Conservation (phyloP, 37 sponge, comb jelly and placozoan genomes). For the Lycopodina hypogea region DNA sequence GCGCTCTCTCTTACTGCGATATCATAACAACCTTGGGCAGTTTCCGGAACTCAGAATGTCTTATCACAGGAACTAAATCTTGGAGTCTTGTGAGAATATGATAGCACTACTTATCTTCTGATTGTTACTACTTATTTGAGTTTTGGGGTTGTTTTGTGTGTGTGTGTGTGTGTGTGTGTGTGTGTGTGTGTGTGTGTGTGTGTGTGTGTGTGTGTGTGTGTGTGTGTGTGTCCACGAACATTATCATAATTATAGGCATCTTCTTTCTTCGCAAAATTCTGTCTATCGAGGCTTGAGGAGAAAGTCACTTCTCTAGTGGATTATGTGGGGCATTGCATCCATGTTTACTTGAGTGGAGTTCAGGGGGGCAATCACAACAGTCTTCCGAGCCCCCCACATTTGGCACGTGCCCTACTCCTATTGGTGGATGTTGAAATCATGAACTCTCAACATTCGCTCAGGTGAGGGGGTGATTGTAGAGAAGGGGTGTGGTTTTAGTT, state of each 20-base stretch:
- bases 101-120: background rate
- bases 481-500: no score
- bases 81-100: constrained; percentile 53
- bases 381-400: background rate
- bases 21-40: constrained; percentile 45
- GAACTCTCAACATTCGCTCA: background rate
- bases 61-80: constrained; percentile 32
- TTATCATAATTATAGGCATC: background rate
- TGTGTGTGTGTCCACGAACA: no score
- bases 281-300: background rate
- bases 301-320: background rate
- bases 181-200: no score
- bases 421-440: constrained; percentile 2
- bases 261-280: background rate
- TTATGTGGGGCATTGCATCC: background rate
- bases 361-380: no score
- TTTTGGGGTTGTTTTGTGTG: background rate
- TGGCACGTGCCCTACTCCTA: constrained; percentile 20
- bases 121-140: background rate
- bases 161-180: no score
- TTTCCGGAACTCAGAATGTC: constrained; percentile 48
- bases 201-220: no score
- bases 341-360: no score
- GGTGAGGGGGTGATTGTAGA: no score
- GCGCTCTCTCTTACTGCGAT: constrained; percentile 30